phyloP scores from a whole-genome alignment of 2,113 vertebrate species.

The Paedocypris sp. region DNA sequence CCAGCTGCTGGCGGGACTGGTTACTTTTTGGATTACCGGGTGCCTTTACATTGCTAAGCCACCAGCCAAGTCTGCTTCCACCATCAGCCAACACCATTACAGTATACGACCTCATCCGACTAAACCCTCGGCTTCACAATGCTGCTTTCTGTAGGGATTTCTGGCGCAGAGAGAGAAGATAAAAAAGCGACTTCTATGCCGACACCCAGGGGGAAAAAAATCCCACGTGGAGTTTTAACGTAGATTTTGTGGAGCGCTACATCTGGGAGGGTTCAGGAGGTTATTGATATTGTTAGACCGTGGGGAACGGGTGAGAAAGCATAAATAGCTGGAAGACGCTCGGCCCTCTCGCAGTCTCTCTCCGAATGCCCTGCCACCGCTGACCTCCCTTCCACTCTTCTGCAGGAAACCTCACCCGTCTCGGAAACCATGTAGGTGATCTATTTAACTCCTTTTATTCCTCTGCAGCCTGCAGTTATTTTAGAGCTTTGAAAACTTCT shows the following conservation, averaged over 20 bases:
- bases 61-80: slow-evolving; percentile 27
- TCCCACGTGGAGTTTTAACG: slow-evolving; percentile 28
- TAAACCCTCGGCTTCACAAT: slow-evolving; percentile 20
- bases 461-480: neutral
- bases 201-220: slow-evolving; percentile 9
- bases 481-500: too few relatives aligned
- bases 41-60: slow-evolving; percentile 14
- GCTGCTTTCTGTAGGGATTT: slow-evolving; percentile 9
- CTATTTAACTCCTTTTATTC: slow-evolving; percentile 10
- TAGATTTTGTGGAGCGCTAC: slow-evolving; percentile 38
- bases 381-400: slow-evolving; percentile 47
- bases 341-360: slow-evolving; percentile 68
- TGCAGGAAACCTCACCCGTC: slow-evolving; percentile 28
- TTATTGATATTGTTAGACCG: slow-evolving; percentile 53
- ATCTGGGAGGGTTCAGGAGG: slow-evolving; percentile 56
- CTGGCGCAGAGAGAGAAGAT: neutral
- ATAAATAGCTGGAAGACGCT: slow-evolving; percentile 68
- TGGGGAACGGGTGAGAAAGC: slow-evolving; percentile 57
- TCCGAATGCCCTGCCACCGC: slow-evolving; percentile 65
- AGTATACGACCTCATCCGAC: slow-evolving; percentile 7
- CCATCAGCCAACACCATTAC: slow-evolving; percentile 16
- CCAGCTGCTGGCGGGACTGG: slow-evolving; percentile 34
- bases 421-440: slow-evolving; percentile 54
- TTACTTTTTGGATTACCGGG: slow-evolving; percentile 41
- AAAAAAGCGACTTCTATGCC: slow-evolving; percentile 13